Conservation (phyloP, 2,797 vertebrate genomes). For the Lepus townsendii region DNA sequence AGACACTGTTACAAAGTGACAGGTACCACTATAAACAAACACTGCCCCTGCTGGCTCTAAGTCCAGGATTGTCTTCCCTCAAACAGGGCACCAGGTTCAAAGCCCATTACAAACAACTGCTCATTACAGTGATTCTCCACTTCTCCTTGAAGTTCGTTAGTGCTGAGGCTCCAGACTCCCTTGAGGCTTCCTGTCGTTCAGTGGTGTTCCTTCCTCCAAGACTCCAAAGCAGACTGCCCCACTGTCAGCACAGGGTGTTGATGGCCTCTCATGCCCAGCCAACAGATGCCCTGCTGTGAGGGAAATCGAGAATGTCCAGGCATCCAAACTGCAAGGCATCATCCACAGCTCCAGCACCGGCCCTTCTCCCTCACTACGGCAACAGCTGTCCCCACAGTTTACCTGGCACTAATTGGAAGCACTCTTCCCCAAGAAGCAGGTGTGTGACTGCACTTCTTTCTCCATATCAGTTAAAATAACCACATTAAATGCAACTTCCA, state of each 20-base stretch:
- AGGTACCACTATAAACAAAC: neutral
- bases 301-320: neutral
- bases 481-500: neutral
- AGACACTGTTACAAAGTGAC: constrained; percentile 11
- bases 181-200: neutral
- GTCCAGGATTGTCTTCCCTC: neutral
- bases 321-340: neutral
- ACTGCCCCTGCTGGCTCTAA: neutral
- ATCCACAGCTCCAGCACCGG: neutral
- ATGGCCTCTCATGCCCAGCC: neutral
- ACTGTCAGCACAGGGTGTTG: accelerated
- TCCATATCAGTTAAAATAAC: neutral
- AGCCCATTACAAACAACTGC: neutral
- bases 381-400: neutral
- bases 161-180: neutral
- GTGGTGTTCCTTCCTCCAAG: neutral
- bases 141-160: constrained; percentile 29
- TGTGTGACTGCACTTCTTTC: neutral
- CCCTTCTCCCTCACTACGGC: neutral
- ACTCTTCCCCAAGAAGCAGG: neutral
- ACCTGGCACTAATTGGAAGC: neutral
- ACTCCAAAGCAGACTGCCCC: neutral
- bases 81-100: neutral
- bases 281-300: neutral
- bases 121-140: neutral